Evolutionary conservation across 2,797 vertebrate species (phyloP), one percentile per base, ranked within the genome.

Genomic region (Microhierax caerulescens): DNA sequence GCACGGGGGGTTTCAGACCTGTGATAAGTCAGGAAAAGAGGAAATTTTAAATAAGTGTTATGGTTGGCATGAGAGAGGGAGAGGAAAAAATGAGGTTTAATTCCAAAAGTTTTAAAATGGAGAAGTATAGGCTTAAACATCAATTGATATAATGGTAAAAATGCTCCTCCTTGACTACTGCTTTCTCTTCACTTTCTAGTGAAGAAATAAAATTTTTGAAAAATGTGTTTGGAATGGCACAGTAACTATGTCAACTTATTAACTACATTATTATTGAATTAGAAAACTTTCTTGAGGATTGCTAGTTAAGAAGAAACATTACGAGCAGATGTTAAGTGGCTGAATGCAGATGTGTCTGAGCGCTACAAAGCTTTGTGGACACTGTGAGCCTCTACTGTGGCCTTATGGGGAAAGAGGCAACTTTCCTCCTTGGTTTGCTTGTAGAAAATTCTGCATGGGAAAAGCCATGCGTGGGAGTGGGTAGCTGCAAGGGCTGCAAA

Each of bases 21-120:
- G 60, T 57, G 79, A 65, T 32, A 70, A 0, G 3, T 93, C 76
- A 94, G 92, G 93, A 89, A 97, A 95, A 96, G 95, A 60, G 79
- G 92, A 96, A 53, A 87, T 78, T 92, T 85, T 85, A 94, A 93
- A 84, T 74, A 94, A 85, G 80, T 84, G 76, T 96, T 97, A 86
- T 97, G 88, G 78, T 97, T 97, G 90, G 92, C 79, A 63, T 51
- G 69, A 70, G 57, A 56, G 60, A 60, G 30, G 61, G 72, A 93
- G 43, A 93, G 94, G 93, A 67, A 75, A 95, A 78, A 96, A 83
- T 45, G 80, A 80, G 69, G 27, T 90, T 93, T 85, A 91, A 87
- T 93, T 96, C 43, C 41, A 8, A 5, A 87, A 65, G 64, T 74
- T 91, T 96, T 96, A 93, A 91, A 95, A 13, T 27, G 37, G 78